Evolutionary conservation across 2,113 vertebrate species (phyloP).

Genomic region (Aspidoscelis tigris): DNA sequence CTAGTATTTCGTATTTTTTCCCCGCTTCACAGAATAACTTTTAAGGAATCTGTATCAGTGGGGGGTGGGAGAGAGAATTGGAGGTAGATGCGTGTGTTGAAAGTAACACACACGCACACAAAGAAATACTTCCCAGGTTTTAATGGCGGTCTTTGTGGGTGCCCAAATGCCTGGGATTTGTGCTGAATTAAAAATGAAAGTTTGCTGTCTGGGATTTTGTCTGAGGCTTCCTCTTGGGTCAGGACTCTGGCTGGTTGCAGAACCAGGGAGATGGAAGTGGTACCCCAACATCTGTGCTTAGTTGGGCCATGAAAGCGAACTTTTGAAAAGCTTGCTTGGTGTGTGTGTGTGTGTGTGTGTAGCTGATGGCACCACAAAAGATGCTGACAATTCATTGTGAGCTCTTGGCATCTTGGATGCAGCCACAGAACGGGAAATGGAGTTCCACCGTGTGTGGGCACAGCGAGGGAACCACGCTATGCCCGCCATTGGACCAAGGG

Average conservation of each 20-base stretch:
- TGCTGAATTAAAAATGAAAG: background rate
- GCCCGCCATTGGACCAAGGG: background rate
- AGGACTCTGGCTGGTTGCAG: background rate
- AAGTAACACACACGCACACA: too few species aligned
- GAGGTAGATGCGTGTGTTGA: too few species aligned
- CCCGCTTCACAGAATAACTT: background rate
- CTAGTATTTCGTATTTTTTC: constrained; percentile 24
- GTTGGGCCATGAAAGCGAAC: background rate
- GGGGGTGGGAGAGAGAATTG: too few species aligned
- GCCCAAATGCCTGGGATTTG: too few species aligned
- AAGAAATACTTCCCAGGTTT: background rate
- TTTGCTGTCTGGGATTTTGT: background rate
- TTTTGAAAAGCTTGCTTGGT: background rate
- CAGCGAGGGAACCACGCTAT: background rate
- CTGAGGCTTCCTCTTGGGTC: background rate
- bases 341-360: too few species aligned
- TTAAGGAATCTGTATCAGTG: too few species aligned
- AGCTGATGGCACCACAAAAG: constrained; percentile 5
- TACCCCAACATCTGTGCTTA: background rate
- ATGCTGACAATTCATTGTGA: constrained; percentile 20
- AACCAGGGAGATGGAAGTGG: background rate
- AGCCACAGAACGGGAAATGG: background rate
- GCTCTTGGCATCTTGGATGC: background rate
- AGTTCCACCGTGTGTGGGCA: background rate
- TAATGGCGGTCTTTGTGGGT: background rate